phyloP scores from a whole-genome alignment of 2,888 invertebrate species.

The Trissolcus japonicus region DNA sequence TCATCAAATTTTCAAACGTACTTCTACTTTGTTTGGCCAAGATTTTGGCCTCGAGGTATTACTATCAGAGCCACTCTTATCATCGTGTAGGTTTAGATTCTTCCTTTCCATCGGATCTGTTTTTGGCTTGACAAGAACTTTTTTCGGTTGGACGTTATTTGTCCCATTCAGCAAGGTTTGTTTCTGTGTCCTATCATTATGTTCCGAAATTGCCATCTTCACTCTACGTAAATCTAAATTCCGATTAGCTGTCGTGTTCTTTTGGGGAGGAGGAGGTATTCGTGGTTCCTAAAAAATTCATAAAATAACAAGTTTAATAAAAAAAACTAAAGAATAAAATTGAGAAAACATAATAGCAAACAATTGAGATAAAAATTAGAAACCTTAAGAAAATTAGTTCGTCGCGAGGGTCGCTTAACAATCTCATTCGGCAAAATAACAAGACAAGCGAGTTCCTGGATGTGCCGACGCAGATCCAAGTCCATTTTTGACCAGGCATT shows the following conservation, averaged over 20 bases:
- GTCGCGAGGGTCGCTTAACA: conserved; percentile 71
- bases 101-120: conserved; percentile 74
- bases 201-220: conserved; percentile 75
- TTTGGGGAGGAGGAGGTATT: conserved; percentile 59
- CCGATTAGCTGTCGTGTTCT: conserved; percentile 67
- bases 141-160: conserved; percentile 60
- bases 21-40: conserved; percentile 75
- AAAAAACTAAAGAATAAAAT: neutral
- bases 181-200: conserved; percentile 70
- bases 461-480: conserved; percentile 79
- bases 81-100: conserved; percentile 62
- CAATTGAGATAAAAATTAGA: neutral
- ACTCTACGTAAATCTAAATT: conserved; percentile 74
- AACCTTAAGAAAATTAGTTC: conserved; percentile 72
- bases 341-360: neutral
- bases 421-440: conserved; percentile 75
- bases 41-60: conserved; percentile 69
- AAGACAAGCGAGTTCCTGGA: conserved; percentile 81
- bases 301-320: neutral
- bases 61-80: conserved; percentile 63
- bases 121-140: conserved; percentile 69
- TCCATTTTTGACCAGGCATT: conserved; percentile 83
- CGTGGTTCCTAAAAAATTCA: conserved; percentile 65
- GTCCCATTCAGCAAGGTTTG: conserved; percentile 59
- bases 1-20: conserved; percentile 43